phyloP scores from a whole-genome alignment of 1,140 invertebrate genomes.

The Oedothorax gibbosus region DNA sequence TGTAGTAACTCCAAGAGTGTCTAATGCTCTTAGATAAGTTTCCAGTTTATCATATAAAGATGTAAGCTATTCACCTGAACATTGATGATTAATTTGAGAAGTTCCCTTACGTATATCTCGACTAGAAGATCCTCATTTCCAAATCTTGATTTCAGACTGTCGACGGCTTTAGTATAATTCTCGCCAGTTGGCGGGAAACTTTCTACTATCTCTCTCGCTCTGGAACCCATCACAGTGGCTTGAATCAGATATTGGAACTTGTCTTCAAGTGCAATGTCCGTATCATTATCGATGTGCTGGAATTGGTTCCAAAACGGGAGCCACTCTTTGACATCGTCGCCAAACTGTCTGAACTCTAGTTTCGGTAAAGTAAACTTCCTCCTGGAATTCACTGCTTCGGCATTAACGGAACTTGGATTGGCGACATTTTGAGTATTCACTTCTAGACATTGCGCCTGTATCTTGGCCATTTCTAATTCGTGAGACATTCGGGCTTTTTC shows the following conservation, averaged over 20 bases:
- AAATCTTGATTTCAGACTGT: conserved; percentile 52
- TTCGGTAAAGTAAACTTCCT: not conserved
- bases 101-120: conserved; percentile 44
- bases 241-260: conserved; percentile 41
- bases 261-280: not conserved
- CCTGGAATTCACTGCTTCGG: not conserved
- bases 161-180: conserved; percentile 60
- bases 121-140: conserved; percentile 57
- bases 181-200: conserved; percentile 49
- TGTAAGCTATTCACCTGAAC: not conserved
- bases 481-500: no score
- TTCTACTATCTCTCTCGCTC: conserved; percentile 38
- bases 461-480: not conserved
- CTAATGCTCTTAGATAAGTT: conserved; percentile 16
- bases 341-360: not conserved
- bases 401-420: no score
- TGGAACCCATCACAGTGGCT: not conserved
- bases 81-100: conserved; percentile 15
- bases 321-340: not conserved
- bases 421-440: not conserved
- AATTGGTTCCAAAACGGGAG: not conserved
- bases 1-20: conserved; percentile 7
- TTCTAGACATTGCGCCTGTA: not conserved
- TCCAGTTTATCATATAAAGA: conserved; percentile 11
- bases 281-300: conserved; percentile 9